Conservation (phyloP, 1,140 invertebrate genomes). For the Drosophila pruinosa region DNA sequence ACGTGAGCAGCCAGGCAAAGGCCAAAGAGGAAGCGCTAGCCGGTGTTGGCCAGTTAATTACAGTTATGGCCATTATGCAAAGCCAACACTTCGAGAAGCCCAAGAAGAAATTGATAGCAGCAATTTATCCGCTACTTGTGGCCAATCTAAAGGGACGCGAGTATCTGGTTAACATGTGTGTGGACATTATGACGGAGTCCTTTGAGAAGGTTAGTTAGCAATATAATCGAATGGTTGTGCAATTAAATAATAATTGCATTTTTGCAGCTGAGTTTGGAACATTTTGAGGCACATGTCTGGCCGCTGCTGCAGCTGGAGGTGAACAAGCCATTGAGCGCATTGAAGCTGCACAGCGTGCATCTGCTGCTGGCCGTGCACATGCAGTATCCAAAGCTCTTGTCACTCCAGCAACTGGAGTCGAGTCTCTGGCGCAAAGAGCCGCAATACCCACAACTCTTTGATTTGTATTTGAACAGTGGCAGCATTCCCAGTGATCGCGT, state of each 20-base stretch:
- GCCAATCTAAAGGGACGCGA: conserved; percentile 49
- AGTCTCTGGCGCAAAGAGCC: conserved; percentile 30
- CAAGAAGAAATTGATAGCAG: conserved; percentile 5
- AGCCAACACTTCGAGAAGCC: conserved; percentile 18
- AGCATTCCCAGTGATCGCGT: conserved; percentile 17
- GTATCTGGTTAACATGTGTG: conserved; percentile 44
- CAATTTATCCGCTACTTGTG: conserved; percentile 32
- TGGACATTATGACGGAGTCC: conserved; percentile 24
- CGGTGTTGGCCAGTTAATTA: conserved; percentile 57
- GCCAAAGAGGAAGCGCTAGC: conserved; percentile 56
- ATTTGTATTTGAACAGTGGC: conserved; percentile 30
- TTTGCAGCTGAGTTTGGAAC: neutral
- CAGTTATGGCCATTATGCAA: conserved; percentile 22
- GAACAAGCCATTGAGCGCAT: conserved; percentile 13
- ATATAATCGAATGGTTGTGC: too few species aligned
- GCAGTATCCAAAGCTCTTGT: conserved; percentile 20
- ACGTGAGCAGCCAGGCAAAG: conserved; percentile 29
- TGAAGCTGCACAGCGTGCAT: conserved; percentile 44
- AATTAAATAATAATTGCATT: too few species aligned
- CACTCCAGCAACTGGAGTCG: conserved; percentile 15
- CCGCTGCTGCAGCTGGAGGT: conserved; percentile 27
- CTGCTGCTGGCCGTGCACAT: conserved; percentile 44
- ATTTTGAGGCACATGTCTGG: conserved; percentile 42
- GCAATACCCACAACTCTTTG: conserved; percentile 35
- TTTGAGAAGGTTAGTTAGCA: conserved; percentile 32